phyloP scores from a whole-genome alignment of 2,113 vertebrate species.

The Peucedramus taeniatus region DNA sequence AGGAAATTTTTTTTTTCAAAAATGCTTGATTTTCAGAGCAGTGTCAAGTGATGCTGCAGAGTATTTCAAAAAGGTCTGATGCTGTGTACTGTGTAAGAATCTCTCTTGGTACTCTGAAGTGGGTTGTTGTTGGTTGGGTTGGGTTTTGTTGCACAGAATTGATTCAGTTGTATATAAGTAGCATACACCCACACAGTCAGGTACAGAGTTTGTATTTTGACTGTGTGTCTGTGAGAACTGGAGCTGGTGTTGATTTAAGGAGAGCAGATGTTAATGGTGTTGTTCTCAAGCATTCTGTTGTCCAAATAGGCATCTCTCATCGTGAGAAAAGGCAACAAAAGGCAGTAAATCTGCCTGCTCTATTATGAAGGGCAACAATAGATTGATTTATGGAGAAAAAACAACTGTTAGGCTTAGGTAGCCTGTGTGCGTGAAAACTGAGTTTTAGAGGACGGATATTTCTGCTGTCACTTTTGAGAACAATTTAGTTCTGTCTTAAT shows the following conservation, averaged over 20 bases:
- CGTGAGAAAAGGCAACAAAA: conserved; percentile 68
- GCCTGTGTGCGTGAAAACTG: conserved; percentile 15
- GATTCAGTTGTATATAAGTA: background rate
- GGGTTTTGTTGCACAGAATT: background rate
- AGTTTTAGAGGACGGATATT: background rate
- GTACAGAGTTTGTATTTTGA: conserved; percentile 5
- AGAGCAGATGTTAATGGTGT: conserved; percentile 70
- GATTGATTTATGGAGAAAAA: conserved; percentile 76
- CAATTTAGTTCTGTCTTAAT: conserved; percentile 1
- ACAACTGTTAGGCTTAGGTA: conserved; percentile 67
- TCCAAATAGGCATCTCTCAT: conserved; percentile 58
- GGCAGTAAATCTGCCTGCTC: conserved; percentile 78
- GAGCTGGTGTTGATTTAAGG: conserved; percentile 57
- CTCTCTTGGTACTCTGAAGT: background rate
- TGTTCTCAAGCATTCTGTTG: conserved; percentile 63
- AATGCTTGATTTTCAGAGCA: background rate
- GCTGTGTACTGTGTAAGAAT: background rate
- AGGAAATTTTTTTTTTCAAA: background rate
- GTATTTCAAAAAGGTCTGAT: background rate
- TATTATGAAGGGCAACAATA: conserved; percentile 74
- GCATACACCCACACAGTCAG: background rate
- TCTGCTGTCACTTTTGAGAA: conserved; percentile 15
- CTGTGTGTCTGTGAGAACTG: conserved; percentile 32
- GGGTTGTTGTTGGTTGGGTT: background rate
- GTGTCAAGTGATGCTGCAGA: background rate